Conservation (phyloP, 2,113 vertebrate genomes). For the Cynopterus brachyotis region DNA sequence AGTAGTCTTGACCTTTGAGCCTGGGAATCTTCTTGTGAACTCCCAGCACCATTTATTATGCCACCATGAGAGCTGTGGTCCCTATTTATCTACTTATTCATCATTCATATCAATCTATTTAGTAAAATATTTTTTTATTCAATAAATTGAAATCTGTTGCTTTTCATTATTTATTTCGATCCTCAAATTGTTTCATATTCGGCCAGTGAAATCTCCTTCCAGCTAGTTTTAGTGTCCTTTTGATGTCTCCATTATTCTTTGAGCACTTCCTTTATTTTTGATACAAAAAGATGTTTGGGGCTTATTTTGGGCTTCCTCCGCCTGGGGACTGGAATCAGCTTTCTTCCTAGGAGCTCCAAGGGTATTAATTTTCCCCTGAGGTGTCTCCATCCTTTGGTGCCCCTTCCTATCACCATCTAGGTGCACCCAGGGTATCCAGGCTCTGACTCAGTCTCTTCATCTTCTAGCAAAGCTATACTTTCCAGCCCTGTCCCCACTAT, state of each 20-base stretch:
- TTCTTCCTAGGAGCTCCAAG: neutral
- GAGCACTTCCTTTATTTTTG: neutral
- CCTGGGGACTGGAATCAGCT: neutral
- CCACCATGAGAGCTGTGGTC: neutral
- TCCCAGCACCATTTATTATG: neutral
- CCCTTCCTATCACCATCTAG: neutral
- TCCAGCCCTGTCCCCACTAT: neutral
- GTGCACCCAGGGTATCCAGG: neutral
- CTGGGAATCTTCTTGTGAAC: neutral
- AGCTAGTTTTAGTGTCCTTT: neutral
- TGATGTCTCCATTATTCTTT: neutral
- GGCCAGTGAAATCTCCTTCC: neutral
- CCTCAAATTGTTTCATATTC: neutral
- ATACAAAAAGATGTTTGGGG: neutral
- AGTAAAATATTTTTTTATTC: neutral
- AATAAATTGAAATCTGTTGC: neutral
- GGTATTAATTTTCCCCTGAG: neutral
- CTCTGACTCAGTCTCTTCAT: neutral
- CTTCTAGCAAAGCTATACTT: neutral
- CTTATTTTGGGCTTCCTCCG: neutral
- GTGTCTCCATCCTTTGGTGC: neutral
- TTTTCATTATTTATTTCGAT: neutral
- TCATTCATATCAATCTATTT: neutral
- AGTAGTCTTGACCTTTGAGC: neutral
- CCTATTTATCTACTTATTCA: neutral